Conservation (phyloP, 2,113 vertebrate genomes). For the Martes martes region DNA sequence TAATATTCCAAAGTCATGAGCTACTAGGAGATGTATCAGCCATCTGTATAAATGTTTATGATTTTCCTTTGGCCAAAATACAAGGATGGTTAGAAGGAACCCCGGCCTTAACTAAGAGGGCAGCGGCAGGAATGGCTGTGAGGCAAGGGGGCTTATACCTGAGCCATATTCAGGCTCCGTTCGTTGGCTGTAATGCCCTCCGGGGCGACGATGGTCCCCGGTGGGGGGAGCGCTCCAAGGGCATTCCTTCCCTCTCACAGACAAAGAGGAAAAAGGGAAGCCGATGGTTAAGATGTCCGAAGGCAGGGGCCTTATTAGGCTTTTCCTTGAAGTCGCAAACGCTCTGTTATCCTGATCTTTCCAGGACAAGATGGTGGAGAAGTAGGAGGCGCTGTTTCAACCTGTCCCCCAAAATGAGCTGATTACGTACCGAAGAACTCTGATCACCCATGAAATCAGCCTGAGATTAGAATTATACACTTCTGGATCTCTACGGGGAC, state of each 20-base stretch:
- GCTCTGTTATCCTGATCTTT: not conserved
- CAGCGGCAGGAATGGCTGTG: not conserved
- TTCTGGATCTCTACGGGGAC: no score
- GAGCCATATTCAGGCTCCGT: not conserved
- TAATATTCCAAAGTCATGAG: not conserved
- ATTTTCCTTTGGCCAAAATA: not conserved
- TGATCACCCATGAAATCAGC: no score
- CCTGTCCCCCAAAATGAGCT: no score
- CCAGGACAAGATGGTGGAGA: not conserved
- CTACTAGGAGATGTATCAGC: not conserved
- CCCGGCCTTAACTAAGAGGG: not conserved
- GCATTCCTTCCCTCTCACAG: not conserved
- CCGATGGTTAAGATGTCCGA: not conserved
- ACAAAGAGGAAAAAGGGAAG: not conserved
- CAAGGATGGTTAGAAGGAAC: not conserved
- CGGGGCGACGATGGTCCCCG: fast-evolving
- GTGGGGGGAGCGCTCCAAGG: not conserved
- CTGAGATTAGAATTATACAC: no score
- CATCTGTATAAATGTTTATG: not conserved
- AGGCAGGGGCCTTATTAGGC: not conserved
- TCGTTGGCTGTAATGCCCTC: not conserved
- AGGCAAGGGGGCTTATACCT: not conserved
- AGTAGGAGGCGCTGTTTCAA: no score
- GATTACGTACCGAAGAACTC: no score
- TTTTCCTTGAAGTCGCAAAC: not conserved